Base-by-base conservation (phyloP, 2,888 invertebrate species). In the Cheilosia variabilis region DNA sequence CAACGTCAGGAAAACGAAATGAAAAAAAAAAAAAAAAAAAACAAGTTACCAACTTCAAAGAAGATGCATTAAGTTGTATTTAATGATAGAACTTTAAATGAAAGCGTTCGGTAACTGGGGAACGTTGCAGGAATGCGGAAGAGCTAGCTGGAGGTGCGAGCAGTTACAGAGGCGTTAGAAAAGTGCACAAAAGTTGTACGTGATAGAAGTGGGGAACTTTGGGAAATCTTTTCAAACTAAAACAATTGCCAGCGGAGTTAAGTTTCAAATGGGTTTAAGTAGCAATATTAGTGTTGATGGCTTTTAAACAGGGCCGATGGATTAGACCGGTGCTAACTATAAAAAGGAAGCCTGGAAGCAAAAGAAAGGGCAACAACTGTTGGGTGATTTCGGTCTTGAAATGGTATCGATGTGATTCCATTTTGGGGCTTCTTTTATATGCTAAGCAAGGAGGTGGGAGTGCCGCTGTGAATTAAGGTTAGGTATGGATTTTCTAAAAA, bases 81-180 rank as follows among this genome's bases (percentile, higher is more conserved):
- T 86, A 86, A 86, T 86, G 84, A 86, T 80, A 57, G 66, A 86
- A 86, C 80, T 86, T 86, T 86, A 80, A 76, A 80, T 62, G 71
- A 57, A 80, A 86, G 71, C 63, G 60, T 84, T 80, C 34, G 37
- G 63, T 62, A 73, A 57, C 62, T 79, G 50, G 45, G 50, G 15
- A 68, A 63, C 72, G 57, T 45, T 58, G 22, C 19, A 57, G 22
- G 52, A 79, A 83, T 83, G 47, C 43, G n/a, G 37, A 80, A 47
- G 22, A 13, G 50, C 41, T 55, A 50, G 9, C 15, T 19, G 43
- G 58, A 17, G 52, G 15, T 37, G 43, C 13, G 37, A 10, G 13
- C 41, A 50, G 58, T 68, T 55, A 5, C n/a, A 71, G 50, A 69
- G 62, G 68, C 62, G 80, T 75, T 75, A 68, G 68, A 68, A 81